phyloP scores from a whole-genome alignment of 2,113 vertebrate genomes.

The Physeter macrocephalus region DNA sequence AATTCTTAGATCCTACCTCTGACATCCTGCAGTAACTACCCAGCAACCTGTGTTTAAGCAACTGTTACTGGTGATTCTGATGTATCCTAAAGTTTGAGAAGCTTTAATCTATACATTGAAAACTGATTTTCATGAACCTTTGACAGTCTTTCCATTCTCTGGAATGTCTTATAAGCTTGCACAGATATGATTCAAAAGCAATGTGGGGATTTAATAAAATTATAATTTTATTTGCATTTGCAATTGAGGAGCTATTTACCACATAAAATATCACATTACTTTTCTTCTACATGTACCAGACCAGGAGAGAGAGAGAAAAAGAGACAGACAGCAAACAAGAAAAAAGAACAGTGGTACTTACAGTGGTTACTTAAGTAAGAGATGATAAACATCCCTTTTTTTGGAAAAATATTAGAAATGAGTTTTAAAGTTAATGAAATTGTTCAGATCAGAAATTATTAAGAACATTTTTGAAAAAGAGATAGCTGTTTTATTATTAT shows the following conservation, averaged over 20 bases:
- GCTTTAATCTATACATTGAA: background rate
- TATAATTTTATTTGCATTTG: background rate
- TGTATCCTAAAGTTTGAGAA: background rate
- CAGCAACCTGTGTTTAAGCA: background rate
- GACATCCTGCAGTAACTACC: background rate
- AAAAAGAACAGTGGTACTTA: background rate
- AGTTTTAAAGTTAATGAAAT: background rate
- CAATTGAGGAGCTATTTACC: background rate
- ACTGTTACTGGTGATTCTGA: background rate
- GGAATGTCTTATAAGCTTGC: background rate
- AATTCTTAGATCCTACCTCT: no score
- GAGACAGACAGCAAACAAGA: background rate
- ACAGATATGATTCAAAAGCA: background rate
- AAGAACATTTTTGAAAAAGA: background rate
- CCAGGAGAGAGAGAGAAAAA: background rate
- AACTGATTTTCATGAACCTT: background rate
- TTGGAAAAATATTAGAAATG: background rate
- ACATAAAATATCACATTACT: background rate
- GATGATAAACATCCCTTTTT: background rate
- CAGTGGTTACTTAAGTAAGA: background rate
- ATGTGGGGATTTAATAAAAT: background rate
- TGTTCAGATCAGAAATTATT: background rate
- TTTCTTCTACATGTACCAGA: background rate
- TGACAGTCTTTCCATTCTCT: background rate
- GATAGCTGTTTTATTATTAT: background rate